These are phyloP conservation scores for Puntigrus tetrazona DNA, from an alignment of 2,113 vertebrate species.

Conservation along the genomic window DNA sequence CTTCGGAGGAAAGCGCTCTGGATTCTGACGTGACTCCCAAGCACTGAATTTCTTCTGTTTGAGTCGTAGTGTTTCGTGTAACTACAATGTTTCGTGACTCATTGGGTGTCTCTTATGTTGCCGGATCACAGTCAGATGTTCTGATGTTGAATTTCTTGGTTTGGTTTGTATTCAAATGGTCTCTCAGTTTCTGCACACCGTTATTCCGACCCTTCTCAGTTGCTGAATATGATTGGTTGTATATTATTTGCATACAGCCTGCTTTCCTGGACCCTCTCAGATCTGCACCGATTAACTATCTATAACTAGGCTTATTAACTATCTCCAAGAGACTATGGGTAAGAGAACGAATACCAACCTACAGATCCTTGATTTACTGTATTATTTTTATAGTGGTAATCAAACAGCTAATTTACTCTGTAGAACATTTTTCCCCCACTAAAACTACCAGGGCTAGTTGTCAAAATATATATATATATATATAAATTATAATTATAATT, in stretches of 20 bases:
- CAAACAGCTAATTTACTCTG: not conserved
- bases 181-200: not conserved
- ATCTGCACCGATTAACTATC: not conserved
- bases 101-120: not conserved
- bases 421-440: not conserved
- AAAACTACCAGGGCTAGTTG: not conserved
- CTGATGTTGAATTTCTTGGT: constrained; percentile 1
- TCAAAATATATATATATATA: too few species aligned
- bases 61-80: not conserved
- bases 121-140: not conserved
- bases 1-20: not conserved
- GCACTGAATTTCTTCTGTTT: not conserved
- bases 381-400: not conserved
- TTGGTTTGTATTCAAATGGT: constrained; percentile 1
- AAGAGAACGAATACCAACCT: not conserved
- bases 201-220: not conserved
- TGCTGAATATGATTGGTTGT: not conserved
- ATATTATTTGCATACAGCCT: not conserved
- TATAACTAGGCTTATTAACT: not conserved
- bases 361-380: not conserved
- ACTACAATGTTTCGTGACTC: not conserved
- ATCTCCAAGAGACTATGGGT: not conserved
- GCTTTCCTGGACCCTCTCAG: not conserved
- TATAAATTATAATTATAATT: too few species aligned
- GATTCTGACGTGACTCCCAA: not conserved